Evolutionary conservation across 2,113 vertebrate species (phyloP), one percentile per base, ranked within the genome.

Genomic region (Thermophis baileyi): DNA sequence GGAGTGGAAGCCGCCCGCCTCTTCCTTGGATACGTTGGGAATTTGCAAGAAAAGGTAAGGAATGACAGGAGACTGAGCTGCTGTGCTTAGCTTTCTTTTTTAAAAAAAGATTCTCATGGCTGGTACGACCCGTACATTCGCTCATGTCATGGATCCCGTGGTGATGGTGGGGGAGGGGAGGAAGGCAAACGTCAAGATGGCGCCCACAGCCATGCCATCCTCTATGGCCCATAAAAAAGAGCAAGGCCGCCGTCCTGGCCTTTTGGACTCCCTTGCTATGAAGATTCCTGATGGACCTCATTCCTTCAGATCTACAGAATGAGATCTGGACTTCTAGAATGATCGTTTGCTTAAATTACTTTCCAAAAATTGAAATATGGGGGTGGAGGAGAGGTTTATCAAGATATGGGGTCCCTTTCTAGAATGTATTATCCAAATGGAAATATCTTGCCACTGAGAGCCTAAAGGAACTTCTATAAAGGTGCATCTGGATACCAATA

Each of bases 41-140:
- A 99, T 96, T 97, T 99, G 10, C 96, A 98, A 92, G 98, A 98
- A 94, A 99, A 98, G 98, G 98, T 99, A 95, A 97, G 85, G 0
- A 1, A 4, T 0, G 0, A 14, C 10, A 12, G 49, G 63, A 12
- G 3, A 60, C 0, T 2, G 4, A 50, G 54, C 1, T 6, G 9
- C 30, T 12, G 2, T 8, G 8, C 74, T 44, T 85, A 51, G 47
- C 69, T 12, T 24, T 81, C 69, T 40, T 69, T 69, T 69, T 18
- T 7, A n/a, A 74, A 16, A 74, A 14, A 18, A 35, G n/a, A 18
- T 35, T 40, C 16, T 20, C 30, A 20, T 2, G 30, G n/a, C 14
- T 16, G n/a, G n/a, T 6, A 18, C 0, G n/a, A 69, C 4, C 5
- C 63, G 2, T 69, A 6, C 63, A 69, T 35, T 14, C 16, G 14